Base-by-base conservation (phyloP, 35 echinoderm and acorn worm species). In the Apostichopus japonicus region DNA sequence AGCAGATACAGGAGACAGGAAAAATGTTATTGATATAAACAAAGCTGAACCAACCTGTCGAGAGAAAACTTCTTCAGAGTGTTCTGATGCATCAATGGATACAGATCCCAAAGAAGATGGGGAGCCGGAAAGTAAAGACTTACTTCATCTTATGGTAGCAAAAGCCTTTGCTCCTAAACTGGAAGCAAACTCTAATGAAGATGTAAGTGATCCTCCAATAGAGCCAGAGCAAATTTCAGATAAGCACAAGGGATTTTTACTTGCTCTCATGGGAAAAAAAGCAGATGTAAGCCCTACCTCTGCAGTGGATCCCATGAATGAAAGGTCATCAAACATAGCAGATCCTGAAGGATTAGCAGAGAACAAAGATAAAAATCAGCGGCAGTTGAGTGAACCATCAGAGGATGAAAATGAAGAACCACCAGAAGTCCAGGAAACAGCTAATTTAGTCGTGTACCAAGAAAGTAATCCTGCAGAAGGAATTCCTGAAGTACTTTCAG, bases 151-250 rank as follows among this genome's bases (percentile, higher is more conserved):
- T 5, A 80, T n/a, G 78, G 13, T 80, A 11, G 78, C 14, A 53
- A 80, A 80, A 80, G 78, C 78, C 23, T 27, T 80, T 80, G 51
- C 78, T 53, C 23, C 23, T 13, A 80, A 80, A 80, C 78, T 53
- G 11, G 63, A 67, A 15, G 63, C 19, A 67, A 19, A 7, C 6
- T 15, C 63, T 10, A 10, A 4, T 8, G 63, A 67, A 80, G 78
- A 80, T 13, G 78, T 19, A 24, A 22, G 15, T 0, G 22, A 80
- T 19, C 10, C 13, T 53, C 10, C 22, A 23, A 23, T 6, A 17
- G 78, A 80, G 51, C 11, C 7, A 27, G 78, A 80, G 78, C 78
- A 24, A 80, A 80, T 53, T 19, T 53, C 78, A 80, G 78, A 80
- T 23, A 80, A 53, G 23, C 78, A 80, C 78, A 80, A 11, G 22